Base-by-base conservation (phyloP, 2,888 invertebrate species). In the Hololepta plana region DNA sequence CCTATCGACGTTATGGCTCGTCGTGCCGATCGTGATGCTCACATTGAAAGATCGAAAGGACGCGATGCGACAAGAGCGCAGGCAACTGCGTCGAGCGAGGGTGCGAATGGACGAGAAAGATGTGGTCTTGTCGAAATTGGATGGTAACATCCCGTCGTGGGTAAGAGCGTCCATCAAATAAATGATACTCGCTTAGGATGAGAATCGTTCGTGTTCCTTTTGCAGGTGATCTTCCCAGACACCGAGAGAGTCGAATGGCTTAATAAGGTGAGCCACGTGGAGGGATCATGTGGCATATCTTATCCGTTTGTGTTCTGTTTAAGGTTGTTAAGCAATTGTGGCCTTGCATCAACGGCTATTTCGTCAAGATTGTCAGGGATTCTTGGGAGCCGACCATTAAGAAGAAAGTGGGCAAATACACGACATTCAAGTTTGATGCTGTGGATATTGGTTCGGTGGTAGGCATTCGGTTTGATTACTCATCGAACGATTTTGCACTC, bases 241-340 rank as follows among this genome's bases (percentile, higher is more conserved):
- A 75, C 90, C 21, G 93, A 95, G 53, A 67, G 90, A 38, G 88
- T 84, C 15, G 93, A 93, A 63, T 95, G 93, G 93, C 47, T 93
- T 17, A 95, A 95, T 53, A 77, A n/a, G n/a, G n/a, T n/a, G n/a
- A n/a, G n/a, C n/a, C n/a, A n/a, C n/a, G n/a, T n/a, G n/a, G n/a
- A n/a, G n/a, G n/a, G n/a, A n/a, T n/a, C n/a, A n/a, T n/a, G n/a
- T n/a, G n/a, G n/a, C n/a, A n/a, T n/a, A n/a, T n/a, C n/a, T n/a
- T n/a, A n/a, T n/a, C n/a, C n/a, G n/a, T n/a, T n/a, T n/a, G n/a
- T n/a, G n/a, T n/a, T n/a, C n/a, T n/a, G n/a, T n/a, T n/a, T n/a
- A n/a, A 84, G 82, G 77, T 85, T 28, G 52, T 84, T 3, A 71
- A 76, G 27, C 90, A 91, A 66, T 67, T 91, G 24, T 98, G 96